phyloP scores from a whole-genome alignment of 2,888 invertebrate species.

The Mystacides longicornis region DNA sequence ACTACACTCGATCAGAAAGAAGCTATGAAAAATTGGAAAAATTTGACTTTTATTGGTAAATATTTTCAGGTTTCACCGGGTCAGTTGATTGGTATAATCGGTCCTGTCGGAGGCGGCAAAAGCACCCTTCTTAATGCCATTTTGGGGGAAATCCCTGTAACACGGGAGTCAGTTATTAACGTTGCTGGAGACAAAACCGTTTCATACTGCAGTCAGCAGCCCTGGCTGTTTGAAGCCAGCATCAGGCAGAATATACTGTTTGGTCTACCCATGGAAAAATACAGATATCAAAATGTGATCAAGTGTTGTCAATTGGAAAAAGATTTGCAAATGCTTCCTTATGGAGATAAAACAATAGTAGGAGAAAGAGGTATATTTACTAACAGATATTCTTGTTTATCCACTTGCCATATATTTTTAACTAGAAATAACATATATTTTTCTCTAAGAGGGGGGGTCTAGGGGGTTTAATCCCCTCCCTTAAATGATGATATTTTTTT shows the following conservation, averaged over 20 bases:
- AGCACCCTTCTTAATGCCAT: conserved; percentile 65
- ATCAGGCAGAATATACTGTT: conserved; percentile 74
- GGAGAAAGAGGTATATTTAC: conserved; percentile 53
- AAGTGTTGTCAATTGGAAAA: conserved; percentile 51
- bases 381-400: too few species aligned
- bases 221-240: conserved; percentile 57
- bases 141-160: conserved; percentile 52
- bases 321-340: conserved; percentile 55
- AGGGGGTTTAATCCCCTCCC: too few species aligned
- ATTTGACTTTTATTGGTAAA: too few species aligned
- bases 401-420: too few species aligned
- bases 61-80: conserved; percentile 11
- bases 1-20: too few species aligned
- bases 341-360: conserved; percentile 59
- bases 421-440: too few species aligned
- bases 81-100: conserved; percentile 55
- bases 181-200: conserved; percentile 25
- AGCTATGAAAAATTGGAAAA: too few species aligned
- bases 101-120: conserved; percentile 72
- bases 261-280: conserved; percentile 52
- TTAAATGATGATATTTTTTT: too few species aligned
- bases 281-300: conserved; percentile 49
- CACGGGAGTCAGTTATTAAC: not conserved
- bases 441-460: too few species aligned
- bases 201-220: conserved; percentile 59